A percentile compares a stretch with the other conserved stretches of the same genome.
Conservation (phyloP, 2,797 vertebrate genomes). For the Gymnodraco acuticeps region DNA sequence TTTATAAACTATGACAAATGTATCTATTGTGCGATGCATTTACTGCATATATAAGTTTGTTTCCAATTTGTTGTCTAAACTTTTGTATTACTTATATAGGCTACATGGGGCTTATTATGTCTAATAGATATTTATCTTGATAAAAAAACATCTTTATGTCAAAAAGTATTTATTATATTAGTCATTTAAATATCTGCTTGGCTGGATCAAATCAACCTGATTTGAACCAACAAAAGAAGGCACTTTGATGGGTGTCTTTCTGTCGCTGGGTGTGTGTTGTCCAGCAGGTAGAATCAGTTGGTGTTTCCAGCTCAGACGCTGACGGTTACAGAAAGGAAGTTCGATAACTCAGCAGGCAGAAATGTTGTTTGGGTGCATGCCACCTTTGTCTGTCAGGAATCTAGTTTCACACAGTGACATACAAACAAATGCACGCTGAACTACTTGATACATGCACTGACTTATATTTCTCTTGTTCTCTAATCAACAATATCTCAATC, state of each 20-base stretch:
- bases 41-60: too few species aligned
- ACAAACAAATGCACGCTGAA: background rate
- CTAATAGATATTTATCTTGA: too few species aligned
- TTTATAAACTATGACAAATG: too few species aligned
- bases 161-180: too few species aligned
- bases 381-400: background rate
- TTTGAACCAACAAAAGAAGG: background rate
- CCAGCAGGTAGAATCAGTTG: constrained; percentile 38
- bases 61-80: too few species aligned
- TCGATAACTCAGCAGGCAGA: background rate
- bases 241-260: accelerated
- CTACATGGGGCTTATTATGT: too few species aligned
- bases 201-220: background rate
- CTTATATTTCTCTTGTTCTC: too few species aligned
- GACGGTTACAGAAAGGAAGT: background rate
- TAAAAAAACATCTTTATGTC: too few species aligned
- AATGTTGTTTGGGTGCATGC: constrained; percentile 40
- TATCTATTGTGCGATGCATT: too few species aligned
- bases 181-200: too few species aligned
- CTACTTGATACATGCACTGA: background rate
- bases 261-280: background rate
- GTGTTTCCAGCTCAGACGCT: background rate
- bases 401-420: background rate
- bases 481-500: background rate
- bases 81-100: too few species aligned